Base-by-base conservation (phyloP, 2,113 vertebrate genomes). In the Labeo rohita region DNA sequence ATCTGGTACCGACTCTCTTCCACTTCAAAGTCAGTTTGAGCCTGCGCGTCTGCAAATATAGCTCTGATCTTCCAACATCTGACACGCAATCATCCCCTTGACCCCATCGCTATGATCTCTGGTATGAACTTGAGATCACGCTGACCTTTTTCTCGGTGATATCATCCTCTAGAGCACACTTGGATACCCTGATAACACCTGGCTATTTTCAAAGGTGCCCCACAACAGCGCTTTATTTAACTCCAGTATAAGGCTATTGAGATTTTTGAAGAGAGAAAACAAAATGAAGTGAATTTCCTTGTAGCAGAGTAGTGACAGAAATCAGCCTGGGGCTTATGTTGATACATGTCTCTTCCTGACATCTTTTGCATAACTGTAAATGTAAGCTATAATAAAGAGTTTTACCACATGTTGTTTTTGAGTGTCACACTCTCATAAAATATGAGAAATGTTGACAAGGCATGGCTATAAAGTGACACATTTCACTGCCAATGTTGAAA, bases 261-360 rank as follows among this genome's bases (percentile, higher is more conserved):
- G 75, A 28, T 43, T 61, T 43, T 61, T 61, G 43, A 34, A 78
- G 50, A 39, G 15, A 10, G 52, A 56, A 18, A 56, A 28, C 66
- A 75, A 66, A 47, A 10, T 63, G 15, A 50, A 28, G 74, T n/a
- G 9, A 70, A 66, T 75, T 72, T 79, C 50, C 66, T 49, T 63
- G 9, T 43, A 43, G 28, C 21, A 50, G 21, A 74, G 18, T 8
- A 80, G 23, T 80, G 28, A 36, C 21, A 56, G 68, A 56, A 39
- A n/a, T 11, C 3, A 54, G 65, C 75, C 43, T 54, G 36, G 0
- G 63, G 65, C n/a, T 75, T 89, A 61, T 86, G 66, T 86, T 86
- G 75, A 80, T 88, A 13, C 80, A 74, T 83, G 84, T 83, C 80
- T 88, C 9, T 83, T 83, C 63, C 50, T 66, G 56, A 86, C 84